These are phyloP conservation scores for Stenurella melanura DNA, from an alignment of 2,888 invertebrate genomes.

Conservation along the genomic window DNA sequence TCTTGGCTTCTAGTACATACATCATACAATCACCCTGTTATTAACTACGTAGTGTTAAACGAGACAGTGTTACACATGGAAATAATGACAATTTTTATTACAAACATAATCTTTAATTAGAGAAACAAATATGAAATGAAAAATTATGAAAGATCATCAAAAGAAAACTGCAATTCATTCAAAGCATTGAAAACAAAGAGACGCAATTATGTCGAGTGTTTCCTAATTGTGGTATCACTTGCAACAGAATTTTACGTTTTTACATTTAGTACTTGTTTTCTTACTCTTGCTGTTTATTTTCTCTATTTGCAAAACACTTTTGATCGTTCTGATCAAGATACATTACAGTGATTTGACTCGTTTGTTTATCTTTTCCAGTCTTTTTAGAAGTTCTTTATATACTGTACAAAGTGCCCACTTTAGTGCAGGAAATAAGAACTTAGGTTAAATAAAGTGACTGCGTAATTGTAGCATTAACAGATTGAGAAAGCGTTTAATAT, in stretches of 20 bases:
- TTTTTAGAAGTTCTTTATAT: background rate
- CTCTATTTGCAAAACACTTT: constrained; percentile 2
- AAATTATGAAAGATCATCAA: background rate
- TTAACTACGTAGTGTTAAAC: background rate
- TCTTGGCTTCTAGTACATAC: too few relatives aligned
- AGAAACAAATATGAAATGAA: background rate
- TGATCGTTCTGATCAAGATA: constrained; percentile 5
- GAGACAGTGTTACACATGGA: background rate
- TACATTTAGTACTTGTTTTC: constrained; percentile 7
- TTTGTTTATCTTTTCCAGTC: background rate
- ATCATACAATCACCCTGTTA: too few relatives aligned
- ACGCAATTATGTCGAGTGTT: constrained; percentile 23
- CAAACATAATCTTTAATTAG: constrained; percentile 4
- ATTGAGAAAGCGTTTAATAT: too few relatives aligned
- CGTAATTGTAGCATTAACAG: too few relatives aligned
- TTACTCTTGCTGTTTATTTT: constrained; percentile 16
- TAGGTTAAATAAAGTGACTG: too few relatives aligned
- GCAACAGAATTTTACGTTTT: constrained; percentile 26
- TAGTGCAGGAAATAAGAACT: too few relatives aligned
- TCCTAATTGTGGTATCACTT: constrained; percentile 28
- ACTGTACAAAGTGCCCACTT: background rate
- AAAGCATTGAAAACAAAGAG: constrained; percentile 19
- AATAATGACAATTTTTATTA: background rate
- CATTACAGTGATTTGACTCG: constrained; percentile 8
- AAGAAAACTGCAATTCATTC: constrained; percentile 21